Evolutionary conservation across 2,888 invertebrate genomes (phyloP).

Genomic region (Hydrotaea cyrtoneurina): DNA sequence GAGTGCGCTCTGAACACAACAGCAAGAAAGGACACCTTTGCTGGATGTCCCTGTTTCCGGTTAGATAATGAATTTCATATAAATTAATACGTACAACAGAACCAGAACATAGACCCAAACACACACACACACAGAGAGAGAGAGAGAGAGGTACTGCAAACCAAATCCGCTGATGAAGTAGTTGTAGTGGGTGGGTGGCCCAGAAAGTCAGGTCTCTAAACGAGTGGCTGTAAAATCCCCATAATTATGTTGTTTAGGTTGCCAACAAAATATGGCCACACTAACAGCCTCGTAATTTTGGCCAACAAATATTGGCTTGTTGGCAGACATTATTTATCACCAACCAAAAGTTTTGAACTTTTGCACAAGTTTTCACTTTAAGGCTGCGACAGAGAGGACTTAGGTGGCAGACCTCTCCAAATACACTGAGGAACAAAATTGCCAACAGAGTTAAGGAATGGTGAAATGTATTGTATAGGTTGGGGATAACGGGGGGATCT

Average conservation of each 20-base stretch:
- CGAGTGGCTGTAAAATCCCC: constrained; percentile 51
- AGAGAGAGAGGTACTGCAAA: too few relatives aligned
- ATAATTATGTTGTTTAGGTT: constrained; percentile 74
- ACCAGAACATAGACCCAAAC: constrained; percentile 16
- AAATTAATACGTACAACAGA: constrained; percentile 54
- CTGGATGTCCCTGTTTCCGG: constrained; percentile 62
- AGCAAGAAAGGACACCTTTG: constrained; percentile 16
- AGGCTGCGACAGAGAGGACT: background rate
- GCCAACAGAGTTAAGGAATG: constrained; percentile 4
- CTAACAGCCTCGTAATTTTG: constrained; percentile 77
- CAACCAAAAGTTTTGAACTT: constrained; percentile 23
- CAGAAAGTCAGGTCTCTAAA: background rate
- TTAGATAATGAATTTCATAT: constrained; percentile 63
- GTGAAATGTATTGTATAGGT: too few relatives aligned
- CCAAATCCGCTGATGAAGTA: background rate
- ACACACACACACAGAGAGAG: too few relatives aligned
- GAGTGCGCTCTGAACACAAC: background rate
- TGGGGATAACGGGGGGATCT: too few relatives aligned
- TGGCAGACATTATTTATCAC: constrained; percentile 62
- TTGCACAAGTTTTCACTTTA: constrained; percentile 7
- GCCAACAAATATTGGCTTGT: constrained; percentile 77
- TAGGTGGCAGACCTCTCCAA: constrained; percentile 1
- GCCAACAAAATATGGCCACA: constrained; percentile 78
- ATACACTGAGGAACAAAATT: background rate
- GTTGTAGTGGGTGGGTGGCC: background rate